phyloP scores from a whole-genome alignment of 2,113 vertebrate genomes.

The Hippocampus comes region DNA sequence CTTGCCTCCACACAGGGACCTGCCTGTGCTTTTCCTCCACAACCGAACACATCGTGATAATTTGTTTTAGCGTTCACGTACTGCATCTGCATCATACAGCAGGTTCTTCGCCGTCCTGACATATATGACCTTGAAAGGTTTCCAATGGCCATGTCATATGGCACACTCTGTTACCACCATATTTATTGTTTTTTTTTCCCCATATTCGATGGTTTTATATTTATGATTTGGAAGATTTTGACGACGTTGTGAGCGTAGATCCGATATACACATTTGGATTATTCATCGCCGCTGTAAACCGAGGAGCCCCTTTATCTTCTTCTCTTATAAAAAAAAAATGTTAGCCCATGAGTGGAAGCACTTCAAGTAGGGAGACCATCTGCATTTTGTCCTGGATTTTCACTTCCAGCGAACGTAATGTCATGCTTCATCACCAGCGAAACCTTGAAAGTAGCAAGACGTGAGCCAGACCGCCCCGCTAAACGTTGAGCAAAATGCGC shows the following conservation, averaged over 20 bases:
- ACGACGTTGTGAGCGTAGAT: no score
- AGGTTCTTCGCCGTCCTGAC: background rate
- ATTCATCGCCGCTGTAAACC: no score
- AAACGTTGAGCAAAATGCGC: constrained; percentile 14
- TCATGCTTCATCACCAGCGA: background rate
- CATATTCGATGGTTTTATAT: no score
- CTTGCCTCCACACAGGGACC: constrained; percentile 6
- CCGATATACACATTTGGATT: no score
- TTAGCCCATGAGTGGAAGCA: no score
- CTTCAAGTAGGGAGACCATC: background rate
- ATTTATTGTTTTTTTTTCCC: no score
- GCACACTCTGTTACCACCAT: no score
- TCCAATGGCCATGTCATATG: background rate
- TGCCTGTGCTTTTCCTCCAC: background rate
- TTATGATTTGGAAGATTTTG: no score
- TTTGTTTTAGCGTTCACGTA: background rate
- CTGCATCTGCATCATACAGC: background rate
- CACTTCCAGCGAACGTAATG: background rate
- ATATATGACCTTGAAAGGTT: background rate
- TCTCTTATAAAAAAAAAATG: background rate
- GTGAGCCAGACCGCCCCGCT: constrained; percentile 3
- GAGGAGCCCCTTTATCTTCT: no score
- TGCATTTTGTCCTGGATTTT: background rate
- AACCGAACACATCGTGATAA: background rate
- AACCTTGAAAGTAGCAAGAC: background rate